Evolutionary conservation across 2,797 vertebrate genomes (phyloP).

Genomic region (Rallus crepitans): DNA sequence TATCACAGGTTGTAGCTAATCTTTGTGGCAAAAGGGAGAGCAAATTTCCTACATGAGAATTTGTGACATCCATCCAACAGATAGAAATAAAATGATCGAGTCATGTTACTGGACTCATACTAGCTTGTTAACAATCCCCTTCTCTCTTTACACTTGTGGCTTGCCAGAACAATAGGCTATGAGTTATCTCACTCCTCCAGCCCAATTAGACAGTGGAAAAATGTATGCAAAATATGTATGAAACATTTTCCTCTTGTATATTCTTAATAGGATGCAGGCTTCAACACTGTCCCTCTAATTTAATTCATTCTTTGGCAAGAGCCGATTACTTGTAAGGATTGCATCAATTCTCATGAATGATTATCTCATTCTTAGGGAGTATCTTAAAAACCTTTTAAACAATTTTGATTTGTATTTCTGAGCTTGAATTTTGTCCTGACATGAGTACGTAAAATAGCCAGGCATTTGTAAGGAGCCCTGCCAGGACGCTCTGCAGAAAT

Average conservation of each 20-base stretch:
- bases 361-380: conserved; percentile 58
- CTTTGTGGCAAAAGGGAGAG: conserved; percentile 69
- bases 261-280: conserved; percentile 36
- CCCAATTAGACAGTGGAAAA: conserved; percentile 74
- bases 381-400: conserved; percentile 62
- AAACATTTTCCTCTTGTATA: conserved; percentile 42
- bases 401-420: conserved; percentile 64
- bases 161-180: conserved; percentile 61
- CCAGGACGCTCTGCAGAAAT: neutral
- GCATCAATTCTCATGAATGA: conserved; percentile 65
- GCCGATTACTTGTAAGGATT: conserved; percentile 68
- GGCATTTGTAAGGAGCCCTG: neutral
- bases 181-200: conserved; percentile 69
- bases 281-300: conserved; percentile 41
- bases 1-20: conserved; percentile 73
- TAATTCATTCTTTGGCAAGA: conserved; percentile 70
- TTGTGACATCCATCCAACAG: conserved; percentile 66
- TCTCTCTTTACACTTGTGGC: conserved; percentile 63
- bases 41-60: conserved; percentile 54
- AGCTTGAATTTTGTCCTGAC: conserved; percentile 57
- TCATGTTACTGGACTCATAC: conserved; percentile 67
- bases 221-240: conserved; percentile 57
- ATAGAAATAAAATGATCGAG: conserved; percentile 61
- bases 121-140: conserved; percentile 70
- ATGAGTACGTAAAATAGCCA: neutral